phyloP scores from a whole-genome alignment of 2,888 invertebrate genomes.

The Acleris holmiana region DNA sequence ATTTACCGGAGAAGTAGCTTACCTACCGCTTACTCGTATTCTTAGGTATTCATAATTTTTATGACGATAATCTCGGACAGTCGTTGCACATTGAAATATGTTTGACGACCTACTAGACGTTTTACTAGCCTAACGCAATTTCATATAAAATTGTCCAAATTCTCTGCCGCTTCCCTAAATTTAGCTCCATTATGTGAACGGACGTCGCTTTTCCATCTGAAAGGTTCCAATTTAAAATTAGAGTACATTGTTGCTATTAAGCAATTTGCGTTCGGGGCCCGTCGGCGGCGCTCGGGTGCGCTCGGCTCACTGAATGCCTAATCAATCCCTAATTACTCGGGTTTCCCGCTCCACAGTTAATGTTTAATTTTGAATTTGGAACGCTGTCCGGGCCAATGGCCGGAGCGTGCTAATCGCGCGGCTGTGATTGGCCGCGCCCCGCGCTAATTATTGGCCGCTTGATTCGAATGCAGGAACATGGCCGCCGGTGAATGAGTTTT shows the following conservation, averaged over 20 bases:
- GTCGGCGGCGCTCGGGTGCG: slow-evolving; percentile 22
- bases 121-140: background rate
- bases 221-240: slow-evolving; percentile 40
- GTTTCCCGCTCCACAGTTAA: slow-evolving; percentile 50
- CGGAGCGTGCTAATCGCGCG: slow-evolving; percentile 50
- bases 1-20: no score
- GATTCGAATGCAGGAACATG: slow-evolving; percentile 52
- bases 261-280: slow-evolving; percentile 36
- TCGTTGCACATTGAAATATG: no score
- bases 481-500: slow-evolving; percentile 39
- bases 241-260: slow-evolving; percentile 42
- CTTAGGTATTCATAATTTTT: no score
- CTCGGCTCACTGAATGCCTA: slow-evolving; percentile 51
- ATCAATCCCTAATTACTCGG: slow-evolving; percentile 62
- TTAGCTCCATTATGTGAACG: slow-evolving; percentile 12
- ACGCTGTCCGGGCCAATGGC: slow-evolving; percentile 57
- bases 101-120: background rate
- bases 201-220: slow-evolving; percentile 18
- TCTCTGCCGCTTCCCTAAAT: slow-evolving; percentile 3
- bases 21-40: no score
- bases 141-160: background rate
- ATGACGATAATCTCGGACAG: no score
- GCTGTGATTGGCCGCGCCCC: slow-evolving; percentile 65
- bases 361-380: slow-evolving; percentile 58
- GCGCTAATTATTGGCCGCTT: slow-evolving; percentile 70